These are phyloP conservation scores for Pachymerium ferrugineum DNA, from an alignment of 2,888 invertebrate genomes.

Conservation along the genomic window DNA sequence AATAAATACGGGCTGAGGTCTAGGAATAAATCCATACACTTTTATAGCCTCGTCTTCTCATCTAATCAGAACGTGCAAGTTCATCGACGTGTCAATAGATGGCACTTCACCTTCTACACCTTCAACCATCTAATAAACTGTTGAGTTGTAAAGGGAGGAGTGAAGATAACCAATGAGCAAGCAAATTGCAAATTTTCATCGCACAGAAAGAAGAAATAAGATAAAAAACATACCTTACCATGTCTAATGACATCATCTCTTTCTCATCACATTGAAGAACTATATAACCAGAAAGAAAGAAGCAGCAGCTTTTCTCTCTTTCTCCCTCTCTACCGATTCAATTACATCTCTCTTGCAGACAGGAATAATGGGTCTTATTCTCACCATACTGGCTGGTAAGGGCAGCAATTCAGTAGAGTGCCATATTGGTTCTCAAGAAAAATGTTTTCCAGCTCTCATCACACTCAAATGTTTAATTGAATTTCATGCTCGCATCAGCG, in stretches of 20 bases:
- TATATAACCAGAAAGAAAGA: background rate
- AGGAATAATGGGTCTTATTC: constrained; percentile 19
- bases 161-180: background rate
- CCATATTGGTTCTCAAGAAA: constrained; percentile 23
- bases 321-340: constrained; percentile 16
- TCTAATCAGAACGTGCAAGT: background rate
- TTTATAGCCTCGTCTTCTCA: too few species aligned
- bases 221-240: background rate
- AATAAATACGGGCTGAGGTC: background rate
- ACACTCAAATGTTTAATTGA: constrained; percentile 24
- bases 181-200: background rate
- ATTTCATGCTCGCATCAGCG: constrained; percentile 19
- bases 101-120: background rate
- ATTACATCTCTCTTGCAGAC: constrained; percentile 15
- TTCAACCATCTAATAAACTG: background rate
- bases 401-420: constrained; percentile 25
- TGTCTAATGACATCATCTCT: constrained; percentile 19
- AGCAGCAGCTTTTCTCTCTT: background rate
- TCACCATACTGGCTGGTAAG: background rate
- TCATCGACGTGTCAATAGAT: background rate
- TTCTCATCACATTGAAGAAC: constrained; percentile 11
- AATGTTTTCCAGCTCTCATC: constrained; percentile 25
- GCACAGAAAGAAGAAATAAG: background rate
- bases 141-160: background rate
- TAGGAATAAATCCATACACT: background rate